A percentile compares a stretch with the other conserved stretches of the same genome.
Evolutionary conservation across 2,113 vertebrate species (phyloP).

Genomic region (Pelusios castaneus): DNA sequence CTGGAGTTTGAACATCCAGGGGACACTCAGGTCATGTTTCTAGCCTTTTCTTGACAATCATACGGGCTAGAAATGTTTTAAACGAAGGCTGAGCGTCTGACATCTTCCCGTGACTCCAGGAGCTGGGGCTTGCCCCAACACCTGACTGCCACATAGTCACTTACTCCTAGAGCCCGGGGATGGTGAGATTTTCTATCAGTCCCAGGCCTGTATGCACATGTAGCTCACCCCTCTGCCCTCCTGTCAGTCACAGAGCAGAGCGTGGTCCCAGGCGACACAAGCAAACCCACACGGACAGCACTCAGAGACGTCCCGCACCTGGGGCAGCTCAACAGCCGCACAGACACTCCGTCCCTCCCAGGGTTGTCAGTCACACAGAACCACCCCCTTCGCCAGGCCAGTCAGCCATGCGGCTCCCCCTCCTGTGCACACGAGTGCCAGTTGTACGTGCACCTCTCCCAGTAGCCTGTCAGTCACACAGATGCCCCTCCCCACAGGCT

Average conservation of each 20-base stretch:
- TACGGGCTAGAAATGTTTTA: neutral
- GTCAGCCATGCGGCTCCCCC: no score
- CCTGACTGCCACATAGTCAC: neutral
- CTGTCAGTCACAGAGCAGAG: neutral
- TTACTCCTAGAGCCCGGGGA: neutral
- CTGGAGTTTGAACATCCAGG: neutral
- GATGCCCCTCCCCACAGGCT: no score
- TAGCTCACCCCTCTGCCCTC: neutral
- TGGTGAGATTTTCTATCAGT: neutral
- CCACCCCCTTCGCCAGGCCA: neutral
- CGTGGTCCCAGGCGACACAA: neutral
- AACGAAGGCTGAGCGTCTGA: neutral
- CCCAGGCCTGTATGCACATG: neutral
- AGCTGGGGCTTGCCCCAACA: neutral
- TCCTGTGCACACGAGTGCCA: no score
- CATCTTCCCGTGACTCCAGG: neutral
- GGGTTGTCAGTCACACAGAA: neutral
- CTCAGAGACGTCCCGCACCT: neutral
- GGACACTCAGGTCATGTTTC: neutral
- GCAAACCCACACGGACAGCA: neutral
- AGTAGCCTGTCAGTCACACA: neutral
- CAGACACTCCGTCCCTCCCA: neutral
- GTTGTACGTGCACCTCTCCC: neutral
- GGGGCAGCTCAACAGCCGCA: neutral
- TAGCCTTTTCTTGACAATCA: neutral